Conservation (phyloP, 2,888 invertebrate species). For the Acheta domesticus region DNA sequence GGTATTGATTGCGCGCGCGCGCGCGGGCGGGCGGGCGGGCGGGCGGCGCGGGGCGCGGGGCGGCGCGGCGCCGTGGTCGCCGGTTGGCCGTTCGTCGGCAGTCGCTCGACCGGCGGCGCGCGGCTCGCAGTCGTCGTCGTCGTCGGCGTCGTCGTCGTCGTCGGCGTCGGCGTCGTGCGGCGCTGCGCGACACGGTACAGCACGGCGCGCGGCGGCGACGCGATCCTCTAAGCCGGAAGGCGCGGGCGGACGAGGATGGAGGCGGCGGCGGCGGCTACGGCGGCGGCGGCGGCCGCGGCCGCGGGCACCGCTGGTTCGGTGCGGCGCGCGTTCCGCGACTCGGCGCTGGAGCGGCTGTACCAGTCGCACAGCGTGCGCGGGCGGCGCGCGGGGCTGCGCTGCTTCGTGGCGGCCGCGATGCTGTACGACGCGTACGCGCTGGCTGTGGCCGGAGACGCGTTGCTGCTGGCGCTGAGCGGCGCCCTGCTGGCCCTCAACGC, state of each 20-base stretch:
- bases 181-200: neutral
- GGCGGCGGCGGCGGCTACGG: neutral
- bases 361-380: slow-evolving; percentile 69
- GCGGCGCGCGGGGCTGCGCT: slow-evolving; percentile 65
- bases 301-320: slow-evolving; percentile 40
- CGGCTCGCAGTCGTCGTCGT: neutral
- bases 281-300: slow-evolving; percentile 28
- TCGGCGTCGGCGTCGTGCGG: neutral
- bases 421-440: slow-evolving; percentile 63
- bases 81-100: neutral
- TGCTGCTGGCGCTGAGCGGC: slow-evolving; percentile 45
- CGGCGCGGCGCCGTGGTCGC: neutral
- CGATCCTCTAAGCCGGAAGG: neutral
- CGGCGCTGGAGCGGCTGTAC: slow-evolving; percentile 65
- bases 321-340: slow-evolving; percentile 56
- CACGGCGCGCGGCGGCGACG: neutral
- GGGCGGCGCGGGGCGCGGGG: neutral
- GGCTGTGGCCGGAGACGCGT: slow-evolving; percentile 53
- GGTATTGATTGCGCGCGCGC: neutral
- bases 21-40: neutral
- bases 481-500: slow-evolving; percentile 46
- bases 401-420: slow-evolving; percentile 65
- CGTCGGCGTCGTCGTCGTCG: slow-evolving; percentile 21
- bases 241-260: neutral
- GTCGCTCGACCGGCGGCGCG: neutral